These are phyloP conservation scores for Ianthella basta DNA, from an alignment of 37 sponge, comb jelly and placozoan genomes.

Conservation along the genomic window DNA sequence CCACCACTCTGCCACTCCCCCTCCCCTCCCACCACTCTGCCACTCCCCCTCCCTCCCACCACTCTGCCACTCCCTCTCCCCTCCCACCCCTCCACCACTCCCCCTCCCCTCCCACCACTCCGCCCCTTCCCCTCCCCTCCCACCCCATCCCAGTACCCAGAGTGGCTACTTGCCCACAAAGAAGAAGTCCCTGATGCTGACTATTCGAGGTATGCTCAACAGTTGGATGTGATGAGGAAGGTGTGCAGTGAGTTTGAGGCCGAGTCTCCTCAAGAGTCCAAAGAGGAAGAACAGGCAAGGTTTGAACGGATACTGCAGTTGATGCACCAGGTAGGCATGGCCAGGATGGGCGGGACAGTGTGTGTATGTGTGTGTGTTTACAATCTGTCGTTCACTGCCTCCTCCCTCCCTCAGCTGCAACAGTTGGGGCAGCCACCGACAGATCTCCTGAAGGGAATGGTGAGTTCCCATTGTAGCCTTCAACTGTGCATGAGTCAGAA, in stretches of 20 bases:
- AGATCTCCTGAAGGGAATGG: background rate
- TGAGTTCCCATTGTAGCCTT: background rate
- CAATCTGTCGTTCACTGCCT: background rate
- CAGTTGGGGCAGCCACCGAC: conserved; percentile 14
- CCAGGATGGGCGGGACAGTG: background rate
- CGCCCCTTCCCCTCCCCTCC: too few species aligned
- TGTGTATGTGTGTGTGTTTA: background rate
- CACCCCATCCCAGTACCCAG: conserved; percentile 62
- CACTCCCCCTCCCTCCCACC: too few species aligned
- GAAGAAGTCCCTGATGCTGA: conserved; percentile 45
- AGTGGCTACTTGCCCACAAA: conserved; percentile 60
- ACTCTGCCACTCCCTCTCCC: too few species aligned
- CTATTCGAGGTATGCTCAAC: conserved; percentile 50
- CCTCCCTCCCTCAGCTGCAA: conserved; percentile 2
- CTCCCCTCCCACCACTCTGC: too few species aligned
- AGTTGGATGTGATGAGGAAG: conserved; percentile 70
- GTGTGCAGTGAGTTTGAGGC: conserved; percentile 73
- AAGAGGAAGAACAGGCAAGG: conserved; percentile 36
- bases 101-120: too few species aligned
- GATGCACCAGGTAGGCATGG: conserved; percentile 65
- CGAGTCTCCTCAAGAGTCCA: conserved; percentile 32
- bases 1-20: too few species aligned
- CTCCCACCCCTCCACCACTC: too few species aligned
- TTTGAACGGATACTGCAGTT: conserved; percentile 60
- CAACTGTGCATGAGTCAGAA: background rate